Evolutionary conservation across 2,113 vertebrate species (phyloP).

Genomic region (Xiphophorus hellerii): DNA sequence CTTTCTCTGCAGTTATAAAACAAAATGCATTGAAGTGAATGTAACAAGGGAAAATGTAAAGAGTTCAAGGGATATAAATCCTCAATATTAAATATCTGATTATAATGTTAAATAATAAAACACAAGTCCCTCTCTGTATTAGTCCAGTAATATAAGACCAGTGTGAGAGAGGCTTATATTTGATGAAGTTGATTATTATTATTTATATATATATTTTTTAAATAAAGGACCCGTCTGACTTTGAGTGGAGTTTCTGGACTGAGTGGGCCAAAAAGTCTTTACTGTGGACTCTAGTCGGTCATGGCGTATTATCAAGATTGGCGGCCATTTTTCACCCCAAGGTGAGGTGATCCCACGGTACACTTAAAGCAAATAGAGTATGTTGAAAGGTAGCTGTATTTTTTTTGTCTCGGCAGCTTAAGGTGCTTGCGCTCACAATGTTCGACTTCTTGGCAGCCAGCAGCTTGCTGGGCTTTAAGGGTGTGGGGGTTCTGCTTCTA

Average conservation of each 20-base stretch:
- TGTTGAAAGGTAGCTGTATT: not conserved
- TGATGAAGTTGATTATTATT: not conserved
- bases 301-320: conserved; percentile 83
- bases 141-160: not conserved
- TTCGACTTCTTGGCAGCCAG: conserved; percentile 89
- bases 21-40: no score
- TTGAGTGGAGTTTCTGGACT: conserved; percentile 97
- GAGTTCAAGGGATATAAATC: no score
- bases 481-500: conserved; percentile 83
- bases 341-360: conserved; percentile 74
- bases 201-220: not conserved
- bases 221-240: conserved; percentile 89
- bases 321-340: conserved; percentile 76
- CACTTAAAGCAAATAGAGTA: not conserved
- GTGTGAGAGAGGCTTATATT: not conserved
- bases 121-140: not conserved
- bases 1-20: no score
- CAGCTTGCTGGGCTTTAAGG: conserved; percentile 84
- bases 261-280: conserved; percentile 88
- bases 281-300: conserved; percentile 87
- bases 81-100: no score
- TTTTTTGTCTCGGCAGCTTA: conserved; percentile 76
- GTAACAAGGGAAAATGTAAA: no score
- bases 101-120: no score
- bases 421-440: conserved; percentile 80